Base-by-base conservation (phyloP, 2,113 vertebrate species). In the Syrrhaptes paradoxus region DNA sequence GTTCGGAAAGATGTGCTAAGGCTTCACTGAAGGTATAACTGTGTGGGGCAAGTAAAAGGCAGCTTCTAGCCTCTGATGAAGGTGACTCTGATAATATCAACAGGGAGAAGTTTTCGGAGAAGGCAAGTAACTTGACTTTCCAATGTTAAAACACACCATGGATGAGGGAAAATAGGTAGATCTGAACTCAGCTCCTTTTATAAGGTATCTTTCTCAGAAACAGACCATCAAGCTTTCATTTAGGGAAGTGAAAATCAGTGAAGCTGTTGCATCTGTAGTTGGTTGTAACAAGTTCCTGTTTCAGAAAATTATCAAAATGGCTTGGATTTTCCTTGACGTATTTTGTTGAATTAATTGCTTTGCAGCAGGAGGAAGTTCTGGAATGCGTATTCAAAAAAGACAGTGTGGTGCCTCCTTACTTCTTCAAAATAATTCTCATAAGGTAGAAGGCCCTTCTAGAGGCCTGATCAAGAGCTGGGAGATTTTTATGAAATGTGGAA, bases 361-460 rank as follows among this genome's bases (percentile, higher is more conserved):
- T 92, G 68, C 43, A 84, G 48, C 22, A 74, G 63, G 79, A 90
- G 90, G 90, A 94, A 94, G 92, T 93, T 95, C 34, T 77, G 51
- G 41, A 38, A 25, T 18, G 9, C 66, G 6, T 34, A 5, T 29
- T 87, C 31, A 77, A 43, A 66, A 93, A 95, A 66, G 59, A 85
- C 10, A 15, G 9, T 3, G 4, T 45, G 34, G 4, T 85, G 55
- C 46, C 32, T 88, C 34, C 46, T 83, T 70, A 88, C 82, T 88
- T 73, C 88, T 91, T 92, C 51, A 95, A 70, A 92, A 43, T 55
- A 83, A 7, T 62, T 93, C 20, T 86, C 7, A 0, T 54, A 55
- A 76, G 28, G 51, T 54, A 41, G 49, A 79, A 80, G 52, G 32
- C 25, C 49, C 32, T 86, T 71, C 31, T 13, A 28, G 41, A 85